Conservation (phyloP, 2,797 vertebrate species). For the Epinephelus malabaricus region DNA sequence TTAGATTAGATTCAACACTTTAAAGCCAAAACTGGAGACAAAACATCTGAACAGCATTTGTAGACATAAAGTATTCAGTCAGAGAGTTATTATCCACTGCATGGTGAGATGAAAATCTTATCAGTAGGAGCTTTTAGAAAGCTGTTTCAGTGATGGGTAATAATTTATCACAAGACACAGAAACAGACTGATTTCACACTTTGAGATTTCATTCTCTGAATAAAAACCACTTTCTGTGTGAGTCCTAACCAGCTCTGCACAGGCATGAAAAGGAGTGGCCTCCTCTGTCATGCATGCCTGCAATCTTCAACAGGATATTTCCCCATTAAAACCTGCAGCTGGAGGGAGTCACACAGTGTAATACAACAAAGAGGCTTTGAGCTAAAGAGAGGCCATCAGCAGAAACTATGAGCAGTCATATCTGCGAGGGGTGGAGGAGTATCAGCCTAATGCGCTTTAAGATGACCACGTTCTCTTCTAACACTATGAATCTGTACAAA, state of each 20-base stretch:
- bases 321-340: slow-evolving; percentile 59
- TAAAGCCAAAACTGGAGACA: slow-evolving; percentile 1
- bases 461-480: slow-evolving; percentile 3
- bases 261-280: slow-evolving; percentile 45
- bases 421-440: slow-evolving; percentile 22
- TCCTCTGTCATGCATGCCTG: slow-evolving; percentile 60
- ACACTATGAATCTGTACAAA: neutral
- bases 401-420: slow-evolving; percentile 29
- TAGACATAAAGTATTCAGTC: slow-evolving; percentile 42
- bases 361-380: slow-evolving; percentile 57
- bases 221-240: slow-evolving; percentile 22
- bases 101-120: slow-evolving; percentile 50
- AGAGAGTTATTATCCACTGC: slow-evolving; percentile 23
- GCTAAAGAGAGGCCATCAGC: slow-evolving; percentile 25
- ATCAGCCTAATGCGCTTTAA: neutral
- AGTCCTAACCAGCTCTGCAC: slow-evolving; percentile 29
- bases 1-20: slow-evolving; percentile 38
- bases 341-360: slow-evolving; percentile 45
- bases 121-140: slow-evolving; percentile 49
- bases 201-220: slow-evolving; percentile 33
- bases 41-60: slow-evolving; percentile 27
- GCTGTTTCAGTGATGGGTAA: slow-evolving; percentile 22
- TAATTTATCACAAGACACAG: slow-evolving; percentile 45
- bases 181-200: slow-evolving; percentile 42
- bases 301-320: slow-evolving; percentile 60